Conservation (phyloP, 2,888 invertebrate genomes). For the Lymantria monacha region DNA sequence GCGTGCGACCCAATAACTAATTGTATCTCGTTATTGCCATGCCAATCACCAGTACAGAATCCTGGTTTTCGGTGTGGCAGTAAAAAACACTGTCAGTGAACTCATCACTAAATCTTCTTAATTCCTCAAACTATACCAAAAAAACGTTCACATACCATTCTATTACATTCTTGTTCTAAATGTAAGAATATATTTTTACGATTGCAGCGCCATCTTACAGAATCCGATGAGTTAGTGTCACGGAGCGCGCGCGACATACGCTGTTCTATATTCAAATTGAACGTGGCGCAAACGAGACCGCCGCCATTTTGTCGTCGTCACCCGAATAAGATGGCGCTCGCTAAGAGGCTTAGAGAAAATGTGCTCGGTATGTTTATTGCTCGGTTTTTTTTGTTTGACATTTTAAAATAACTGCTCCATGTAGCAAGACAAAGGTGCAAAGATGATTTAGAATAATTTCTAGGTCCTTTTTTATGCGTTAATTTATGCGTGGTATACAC, state of each 20-base stretch:
- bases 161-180: slow-evolving; percentile 43
- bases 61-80: too few species aligned
- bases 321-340: slow-evolving; percentile 63
- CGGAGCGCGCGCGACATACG: slow-evolving; percentile 77
- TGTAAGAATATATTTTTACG: slow-evolving; percentile 76
- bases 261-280: slow-evolving; percentile 81
- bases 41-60: too few species aligned
- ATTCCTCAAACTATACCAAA: background rate
- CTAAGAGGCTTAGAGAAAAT: slow-evolving; percentile 60
- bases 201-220: slow-evolving; percentile 73
- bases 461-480: too few species aligned
- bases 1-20: too few species aligned
- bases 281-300: slow-evolving; percentile 62
- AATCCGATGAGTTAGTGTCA: slow-evolving; percentile 80
- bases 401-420: slow-evolving; percentile 43
- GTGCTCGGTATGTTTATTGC: slow-evolving; percentile 49
- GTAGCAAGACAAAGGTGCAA: background rate
- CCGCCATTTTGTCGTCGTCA: slow-evolving; percentile 76
- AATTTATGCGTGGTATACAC: too few species aligned
- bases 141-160: slow-evolving; percentile 11
- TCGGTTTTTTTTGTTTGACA: slow-evolving; percentile 37
- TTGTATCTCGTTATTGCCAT: too few species aligned
- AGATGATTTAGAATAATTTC: too few species aligned
- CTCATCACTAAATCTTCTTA: too few species aligned
- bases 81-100: too few species aligned